Evolutionary conservation across 1,140 invertebrate species (phyloP), one percentile per base, ranked within the genome.

Genomic region (Formica selysi): DNA sequence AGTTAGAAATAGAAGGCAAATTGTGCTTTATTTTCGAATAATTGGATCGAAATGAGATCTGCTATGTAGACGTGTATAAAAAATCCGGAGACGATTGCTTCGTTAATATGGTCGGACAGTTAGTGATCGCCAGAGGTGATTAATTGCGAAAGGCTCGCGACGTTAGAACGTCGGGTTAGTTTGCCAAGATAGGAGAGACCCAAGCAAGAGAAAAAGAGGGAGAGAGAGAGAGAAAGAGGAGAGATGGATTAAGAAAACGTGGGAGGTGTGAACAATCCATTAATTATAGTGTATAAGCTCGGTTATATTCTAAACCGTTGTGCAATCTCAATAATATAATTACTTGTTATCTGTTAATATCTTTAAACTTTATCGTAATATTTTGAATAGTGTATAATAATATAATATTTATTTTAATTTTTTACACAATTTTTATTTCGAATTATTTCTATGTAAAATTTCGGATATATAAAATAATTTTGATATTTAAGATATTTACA

Each of bases 231-330:
- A 51, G 13, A 51, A 6, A 19, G 16, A 19, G 84, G 62, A 70
- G 57, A 59, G 67, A 83, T 32, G 65, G 68, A 87, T 80, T 86
- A 83, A 85, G 70, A 86, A 70, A 89, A 80, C 81, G 91, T 92
- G 85, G 91, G 91, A 92, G 87, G 89, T 90, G 89, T 76, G 89
- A 91, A 92, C 87, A 86, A 89, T 87, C 76, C 87, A 92, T 92
- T 92, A 91, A 92, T 92, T 92, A 92, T 86, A 68, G 48, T 32
- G 62, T 51, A 41, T 54, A 68, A 70, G 44, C 44, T 38, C 64
- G 44, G 13, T 70, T 54, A 64, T 19, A 59, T 57, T 68, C 5
- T 51, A 13, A 19, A 36, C 22, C 36, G 26, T 80, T 70, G 16
- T 57, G 32, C 22, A 51, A 70, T 19, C 1, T 26, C 41, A 54